phyloP scores from a whole-genome alignment of 2,888 invertebrate species.

The Anaspis maculata region DNA sequence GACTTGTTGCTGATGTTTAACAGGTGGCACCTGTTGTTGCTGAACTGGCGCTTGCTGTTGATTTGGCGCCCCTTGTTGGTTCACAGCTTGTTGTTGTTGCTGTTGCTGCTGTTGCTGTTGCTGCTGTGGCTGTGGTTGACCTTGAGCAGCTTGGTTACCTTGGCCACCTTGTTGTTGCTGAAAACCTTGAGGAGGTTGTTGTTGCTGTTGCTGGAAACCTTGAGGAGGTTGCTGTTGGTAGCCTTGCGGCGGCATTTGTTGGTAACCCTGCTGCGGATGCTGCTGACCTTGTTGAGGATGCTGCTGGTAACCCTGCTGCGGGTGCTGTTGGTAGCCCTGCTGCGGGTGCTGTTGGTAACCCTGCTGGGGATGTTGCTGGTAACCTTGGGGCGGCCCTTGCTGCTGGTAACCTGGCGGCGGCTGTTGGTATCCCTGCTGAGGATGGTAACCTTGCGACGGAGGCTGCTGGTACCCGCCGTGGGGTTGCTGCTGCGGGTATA shows the following conservation, averaged over 20 bases:
- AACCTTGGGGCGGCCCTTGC: slow-evolving; percentile 7
- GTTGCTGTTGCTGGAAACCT: slow-evolving; percentile 19
- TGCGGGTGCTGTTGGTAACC: slow-evolving; percentile 5
- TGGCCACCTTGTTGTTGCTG: slow-evolving; percentile 41
- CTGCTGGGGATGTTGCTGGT: slow-evolving; percentile 9
- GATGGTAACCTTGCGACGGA: slow-evolving; percentile 8
- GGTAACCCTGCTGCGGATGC: slow-evolving; percentile 10
- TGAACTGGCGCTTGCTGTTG: slow-evolving; percentile 5
- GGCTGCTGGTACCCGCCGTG: not conserved
- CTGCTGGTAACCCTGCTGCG: slow-evolving; percentile 7
- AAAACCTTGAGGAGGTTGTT: slow-evolving; percentile 16
- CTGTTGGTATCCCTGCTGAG: not conserved
- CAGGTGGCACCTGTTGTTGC: slow-evolving; percentile 1
- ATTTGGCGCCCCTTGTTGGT: slow-evolving; percentile 1
- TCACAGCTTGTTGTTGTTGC: slow-evolving; percentile 9
- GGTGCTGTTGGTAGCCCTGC: slow-evolving; percentile 1
- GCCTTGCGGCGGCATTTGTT: slow-evolving; percentile 18
- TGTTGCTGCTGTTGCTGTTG: no score
- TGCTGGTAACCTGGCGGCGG: no score
- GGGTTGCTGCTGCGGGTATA: slow-evolving; percentile 14
- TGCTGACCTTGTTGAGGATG: slow-evolving; percentile 13
- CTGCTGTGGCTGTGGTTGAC: slow-evolving; percentile 40
- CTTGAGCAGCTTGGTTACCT: no score
- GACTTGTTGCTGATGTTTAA: slow-evolving; percentile 3
- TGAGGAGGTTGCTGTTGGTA: slow-evolving; percentile 28